Conservation (phyloP, 92 coral and sea anemone species). For the Parazoanthus swiftii region DNA sequence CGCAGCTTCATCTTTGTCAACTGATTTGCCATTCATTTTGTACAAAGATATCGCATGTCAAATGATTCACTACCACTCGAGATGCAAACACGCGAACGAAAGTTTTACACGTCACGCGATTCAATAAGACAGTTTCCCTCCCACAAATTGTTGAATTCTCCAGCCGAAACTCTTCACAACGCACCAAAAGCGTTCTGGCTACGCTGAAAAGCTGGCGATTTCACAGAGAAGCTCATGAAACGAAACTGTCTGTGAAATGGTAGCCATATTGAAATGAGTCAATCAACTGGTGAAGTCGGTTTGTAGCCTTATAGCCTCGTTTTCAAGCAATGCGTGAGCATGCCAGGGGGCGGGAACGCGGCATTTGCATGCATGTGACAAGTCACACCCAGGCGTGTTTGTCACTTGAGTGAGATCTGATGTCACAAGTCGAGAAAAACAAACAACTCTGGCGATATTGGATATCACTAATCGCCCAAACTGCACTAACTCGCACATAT, state of each 20-base stretch:
- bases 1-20: slow-evolving; percentile 75
- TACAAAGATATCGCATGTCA: slow-evolving; percentile 95
- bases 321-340: slow-evolving; percentile 36
- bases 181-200: slow-evolving; percentile 16
- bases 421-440: slow-evolving; percentile 39
- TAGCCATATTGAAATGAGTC: slow-evolving; percentile 97
- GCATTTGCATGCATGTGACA: slow-evolving; percentile 41
- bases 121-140: slow-evolving; percentile 47
- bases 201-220: slow-evolving; percentile 40
- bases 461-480: not conserved
- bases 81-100: slow-evolving; percentile 90
- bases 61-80: slow-evolving; percentile 59
- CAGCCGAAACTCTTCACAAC: slow-evolving; percentile 13
- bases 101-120: slow-evolving; percentile 94
- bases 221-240: slow-evolving; percentile 61
- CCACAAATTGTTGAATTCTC: slow-evolving; percentile 32
- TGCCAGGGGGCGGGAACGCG: slow-evolving; percentile 45
- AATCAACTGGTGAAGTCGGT: slow-evolving; percentile 62
- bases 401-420: slow-evolving; percentile 41
- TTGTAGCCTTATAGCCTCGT: slow-evolving; percentile 38
- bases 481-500: too few relatives aligned
- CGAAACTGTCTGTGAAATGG: slow-evolving; percentile 70
- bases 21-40: slow-evolving; percentile 89
- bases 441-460: slow-evolving; percentile 32
- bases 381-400: slow-evolving; percentile 44